Evolutionary conservation across 2,113 vertebrate species (phyloP).

Genomic region (Callorhinus ursinus): DNA sequence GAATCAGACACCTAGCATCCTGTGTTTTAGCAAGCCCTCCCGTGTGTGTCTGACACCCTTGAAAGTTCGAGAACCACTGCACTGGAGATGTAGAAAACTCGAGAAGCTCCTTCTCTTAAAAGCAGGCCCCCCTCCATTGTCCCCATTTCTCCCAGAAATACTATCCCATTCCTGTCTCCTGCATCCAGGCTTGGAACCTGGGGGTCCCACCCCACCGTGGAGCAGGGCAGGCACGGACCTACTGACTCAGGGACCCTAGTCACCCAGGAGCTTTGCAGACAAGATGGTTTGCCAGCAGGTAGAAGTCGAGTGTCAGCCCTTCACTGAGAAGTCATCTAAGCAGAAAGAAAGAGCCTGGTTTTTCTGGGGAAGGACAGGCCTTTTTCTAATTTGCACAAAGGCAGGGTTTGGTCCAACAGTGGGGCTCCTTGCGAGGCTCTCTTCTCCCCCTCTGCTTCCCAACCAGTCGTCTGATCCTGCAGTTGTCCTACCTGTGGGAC

Average conservation of each 20-base stretch:
- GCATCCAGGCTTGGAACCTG: not conserved
- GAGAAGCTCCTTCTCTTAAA: not conserved
- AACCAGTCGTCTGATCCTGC: fast-evolving
- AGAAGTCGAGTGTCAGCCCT: not conserved
- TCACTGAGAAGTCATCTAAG: too few species aligned
- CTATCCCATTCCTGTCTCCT: not conserved
- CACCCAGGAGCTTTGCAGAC: not conserved
- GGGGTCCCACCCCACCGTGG: not conserved
- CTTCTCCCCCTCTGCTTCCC: not conserved
- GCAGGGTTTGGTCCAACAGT: not conserved
- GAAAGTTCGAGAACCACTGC: fast-evolving
- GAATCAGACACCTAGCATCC: not conserved
- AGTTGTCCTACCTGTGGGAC: not conserved
- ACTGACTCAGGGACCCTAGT: not conserved
- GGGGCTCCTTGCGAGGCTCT: not conserved
- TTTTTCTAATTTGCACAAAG: not conserved
- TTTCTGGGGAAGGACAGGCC: not conserved
- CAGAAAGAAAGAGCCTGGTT: too few species aligned
- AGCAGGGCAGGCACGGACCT: fast-evolving
- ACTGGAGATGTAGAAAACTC: fast-evolving
- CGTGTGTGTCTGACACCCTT: fast-evolving
- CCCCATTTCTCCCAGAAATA: not conserved
- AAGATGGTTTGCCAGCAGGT: not conserved
- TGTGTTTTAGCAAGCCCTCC: not conserved
- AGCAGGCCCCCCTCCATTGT: too few species aligned